Base-by-base conservation (phyloP, 2,113 vertebrate species). In the Pholis gunnellus region DNA sequence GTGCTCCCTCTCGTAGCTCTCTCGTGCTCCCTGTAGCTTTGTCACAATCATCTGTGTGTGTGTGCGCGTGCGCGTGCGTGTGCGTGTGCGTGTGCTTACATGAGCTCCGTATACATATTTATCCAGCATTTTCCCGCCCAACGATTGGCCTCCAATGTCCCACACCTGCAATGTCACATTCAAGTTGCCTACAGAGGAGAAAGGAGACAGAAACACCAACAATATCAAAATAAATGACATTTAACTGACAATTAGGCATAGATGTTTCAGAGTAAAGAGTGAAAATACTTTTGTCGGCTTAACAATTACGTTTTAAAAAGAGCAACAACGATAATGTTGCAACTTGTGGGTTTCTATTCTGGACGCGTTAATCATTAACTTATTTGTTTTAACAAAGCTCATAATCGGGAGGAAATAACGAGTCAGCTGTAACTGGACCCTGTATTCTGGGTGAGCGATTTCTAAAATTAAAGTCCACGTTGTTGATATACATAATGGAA, bases 41-140 rank as follows among this genome's bases (percentile, higher is more conserved):
- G 50, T 83, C 18, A 72, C 20, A 67, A 75, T 17, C 38, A 31
- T 4, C 22, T 38, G 4, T 52, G 18, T 56, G 29, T 42, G 63
- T 57, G 46, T 22, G 59, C 72, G 38, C 22, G 59, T 75, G 44
- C 54, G 60, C 57, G 2, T 60, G 29, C 31, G 59, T 60, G 29
- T 36, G 63, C 50, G 48, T 22, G 63, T 70, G 50, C 46, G 61
- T 61, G 1, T 50, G 25, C 86, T 90, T 92, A 95, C 95, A 95
- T 99, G 97, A 91, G 98, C 97, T 93, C 98, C 98, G 72, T 98
- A 99, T 84, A 99, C 94, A 80, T 99, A 99, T 96, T 99, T 99
- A 95, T 99, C 98, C 95, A 99, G 93, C 98, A 99, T 99, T 91
- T 97, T 98, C 83, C 98, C 98, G 94, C 98, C 98, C 88, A 99